Base-by-base conservation (phyloP, 1,140 invertebrate species). In the Drosophila persimilis region DNA sequence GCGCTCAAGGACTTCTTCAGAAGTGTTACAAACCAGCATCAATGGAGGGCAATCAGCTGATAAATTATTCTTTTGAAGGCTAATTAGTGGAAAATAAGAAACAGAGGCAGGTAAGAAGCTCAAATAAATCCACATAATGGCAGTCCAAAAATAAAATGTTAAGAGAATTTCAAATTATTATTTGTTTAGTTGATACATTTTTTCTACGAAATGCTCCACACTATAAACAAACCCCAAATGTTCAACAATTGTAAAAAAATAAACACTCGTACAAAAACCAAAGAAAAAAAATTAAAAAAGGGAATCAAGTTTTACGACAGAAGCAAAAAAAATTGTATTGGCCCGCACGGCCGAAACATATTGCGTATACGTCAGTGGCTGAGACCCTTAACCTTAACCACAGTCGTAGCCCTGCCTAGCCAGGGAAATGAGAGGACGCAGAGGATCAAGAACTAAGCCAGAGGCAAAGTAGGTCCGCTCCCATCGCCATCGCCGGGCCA, bases 281-380 rank as follows among this genome's bases (percentile, higher is more conserved):
- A 47, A 46, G 22, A 39, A 65, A 59, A 58, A 13, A 29, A 26
- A 43, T n/a, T 20, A 44, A 71, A 57, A 44, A 26, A 54, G 39
- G 47, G 39, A 41, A n/a, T 20, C 44, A 46, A 60, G 29, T 57
- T 63, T 69, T 52, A 57, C 46, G 56, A 48, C 56, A 50, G 24
- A 44, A 53, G 56, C 57, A 53, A 24, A 47, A 24, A 57, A 26
- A 70, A 70, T 61, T 46, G 45, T 47, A 77, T 65, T 86, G 81
- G 80, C 77, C 80, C 44, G 86, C 81, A 65, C 69, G 43, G 53
- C 43, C 41, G 70, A 52, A 43, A 69, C 17, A 58, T 55, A 66
- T 61, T 65, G 53, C 53, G 58, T 64, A 79, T 67, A 69, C 56
- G 66, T 44, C 46, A 47, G 52, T 29, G 26, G 39, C 39, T 35